Evolutionary conservation across 2,113 vertebrate species (phyloP), one percentile per base, ranked within the genome.

Genomic region (Lutjanus erythropterus): DNA sequence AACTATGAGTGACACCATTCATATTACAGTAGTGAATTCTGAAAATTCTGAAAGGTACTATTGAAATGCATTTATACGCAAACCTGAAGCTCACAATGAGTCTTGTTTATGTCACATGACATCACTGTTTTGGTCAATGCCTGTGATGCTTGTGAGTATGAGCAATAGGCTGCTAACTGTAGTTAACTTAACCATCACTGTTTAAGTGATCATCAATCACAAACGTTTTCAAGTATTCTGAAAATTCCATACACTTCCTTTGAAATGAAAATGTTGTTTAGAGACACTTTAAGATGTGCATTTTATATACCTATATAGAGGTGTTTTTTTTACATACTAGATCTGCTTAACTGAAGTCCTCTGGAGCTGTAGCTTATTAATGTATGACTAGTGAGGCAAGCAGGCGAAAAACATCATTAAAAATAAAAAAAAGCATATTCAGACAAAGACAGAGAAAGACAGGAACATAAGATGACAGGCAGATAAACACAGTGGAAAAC

Each of bases 401-500:
- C 9, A 61, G 23, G 71, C 8, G 27, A 25, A 35, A 49, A 25
- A 25, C 49, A n/a, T 14, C 7, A 50, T 49, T 12, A 27, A 37
- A 62, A 70, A 50, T 67, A 67, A 50, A 71, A n/a, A 58, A 64
- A 83, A 21, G 10, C n/a, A 33, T 68, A 44, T 60, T 49, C 27
- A 39, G 37, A 39, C 9, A 39, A 9, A 39, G 37, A 39, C 37
- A 58, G n/a, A 73, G 33, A 23, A 78, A 72, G 52, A 75, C 19
- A 75, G 27, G 52, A 77, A 49, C 27, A 77, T 35, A 37, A 42
- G 52, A 25, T 87, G 79, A 78, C 82, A 82, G 52, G 39, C 49
- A 77, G 67, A 81, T 50, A 75, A 68, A 71, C 69, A 67, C 19
- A 44, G 55, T 60, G 29, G 29, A 75, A 79, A 82, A 70, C 73